phyloP scores from a whole-genome alignment of 2,113 vertebrate species.

The Heptranchias perlo region DNA sequence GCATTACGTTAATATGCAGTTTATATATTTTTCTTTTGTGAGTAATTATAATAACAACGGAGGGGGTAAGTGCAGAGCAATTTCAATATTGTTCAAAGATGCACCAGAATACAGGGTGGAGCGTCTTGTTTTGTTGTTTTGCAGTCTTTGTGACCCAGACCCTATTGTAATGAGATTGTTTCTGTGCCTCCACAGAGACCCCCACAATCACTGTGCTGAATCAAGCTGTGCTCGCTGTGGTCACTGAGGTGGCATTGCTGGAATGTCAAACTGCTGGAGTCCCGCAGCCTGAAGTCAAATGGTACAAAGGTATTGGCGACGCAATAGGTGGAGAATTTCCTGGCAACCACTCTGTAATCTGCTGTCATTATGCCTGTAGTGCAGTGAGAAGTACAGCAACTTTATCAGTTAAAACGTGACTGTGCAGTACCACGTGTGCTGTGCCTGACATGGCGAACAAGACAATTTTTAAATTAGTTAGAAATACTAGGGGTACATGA shows the following conservation, averaged over 20 bases:
- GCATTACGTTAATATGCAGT: not conserved
- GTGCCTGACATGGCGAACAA: not conserved
- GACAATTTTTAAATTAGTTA: not conserved
- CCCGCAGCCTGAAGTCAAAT: slow-evolving; percentile 66
- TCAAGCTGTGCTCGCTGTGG: slow-evolving; percentile 53
- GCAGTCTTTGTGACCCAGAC: too few relatives aligned
- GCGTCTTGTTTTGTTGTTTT: not conserved
- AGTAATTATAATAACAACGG: not conserved
- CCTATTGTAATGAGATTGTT: not conserved
- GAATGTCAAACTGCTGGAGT: slow-evolving; percentile 62
- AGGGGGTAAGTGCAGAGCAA: not conserved
- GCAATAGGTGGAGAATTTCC: not conserved
- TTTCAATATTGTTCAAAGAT: not conserved
- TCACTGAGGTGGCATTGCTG: slow-evolving; percentile 69
- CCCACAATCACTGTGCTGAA: slow-evolving; percentile 58
- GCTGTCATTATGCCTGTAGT: not conserved
- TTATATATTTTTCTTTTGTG: not conserved
- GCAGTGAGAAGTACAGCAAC: too few relatives aligned
- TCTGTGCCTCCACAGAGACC: slow-evolving; percentile 56
- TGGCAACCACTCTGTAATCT: too few relatives aligned
- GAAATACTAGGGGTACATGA: not conserved
- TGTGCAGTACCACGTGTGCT: not conserved
- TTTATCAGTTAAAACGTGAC: not conserved
- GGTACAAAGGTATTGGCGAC: slow-evolving; percentile 73
- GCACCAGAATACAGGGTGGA: not conserved